Percentiles rank a stretch among this genome's conserved stretches.
Conservation (phyloP, 1,140 invertebrate genomes). For the Hycleus phaleratus region DNA sequence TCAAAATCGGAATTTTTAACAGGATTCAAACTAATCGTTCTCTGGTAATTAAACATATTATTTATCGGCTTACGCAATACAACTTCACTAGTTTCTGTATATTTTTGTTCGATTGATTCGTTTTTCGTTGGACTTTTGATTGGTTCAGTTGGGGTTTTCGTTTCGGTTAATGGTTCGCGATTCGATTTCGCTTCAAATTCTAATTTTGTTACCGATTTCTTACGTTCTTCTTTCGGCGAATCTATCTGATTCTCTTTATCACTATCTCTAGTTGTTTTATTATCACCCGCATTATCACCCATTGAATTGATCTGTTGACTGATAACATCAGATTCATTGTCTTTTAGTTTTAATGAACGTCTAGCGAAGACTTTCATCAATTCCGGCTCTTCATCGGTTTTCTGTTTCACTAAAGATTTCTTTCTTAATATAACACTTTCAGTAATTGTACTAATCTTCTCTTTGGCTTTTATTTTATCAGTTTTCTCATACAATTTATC, state of each 20-base stretch:
- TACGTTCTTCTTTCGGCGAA: constrained; percentile 38
- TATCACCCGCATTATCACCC: constrained; percentile 21
- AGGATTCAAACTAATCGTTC: constrained; percentile 27
- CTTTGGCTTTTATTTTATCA: not conserved
- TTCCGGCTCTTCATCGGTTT: constrained; percentile 61
- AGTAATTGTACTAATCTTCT: constrained; percentile 1
- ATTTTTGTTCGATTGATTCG: constrained; percentile 43
- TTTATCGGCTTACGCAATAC: constrained; percentile 21
- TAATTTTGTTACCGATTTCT: constrained; percentile 29
- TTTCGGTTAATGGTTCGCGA: constrained; percentile 26
- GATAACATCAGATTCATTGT: constrained; percentile 52
- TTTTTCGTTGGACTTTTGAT: constrained; percentile 31
- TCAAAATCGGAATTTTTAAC: constrained; percentile 22
- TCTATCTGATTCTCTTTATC: constrained; percentile 58
- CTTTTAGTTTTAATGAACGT: constrained; percentile 66
- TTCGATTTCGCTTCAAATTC: constrained; percentile 10
- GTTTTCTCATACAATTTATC: constrained; percentile 24
- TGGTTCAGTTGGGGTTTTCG: constrained; percentile 25
- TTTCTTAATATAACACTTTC: constrained; percentile 46
- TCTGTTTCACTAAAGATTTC: constrained; percentile 46
- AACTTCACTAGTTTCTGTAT: constrained; percentile 27
- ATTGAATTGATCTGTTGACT: constrained; percentile 46
- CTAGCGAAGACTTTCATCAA: constrained; percentile 72
- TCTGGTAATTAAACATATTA: constrained; percentile 20
- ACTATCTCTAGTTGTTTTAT: constrained; percentile 50